Conservation (phyloP, 2,888 invertebrate species). For the Acleris laterana region DNA sequence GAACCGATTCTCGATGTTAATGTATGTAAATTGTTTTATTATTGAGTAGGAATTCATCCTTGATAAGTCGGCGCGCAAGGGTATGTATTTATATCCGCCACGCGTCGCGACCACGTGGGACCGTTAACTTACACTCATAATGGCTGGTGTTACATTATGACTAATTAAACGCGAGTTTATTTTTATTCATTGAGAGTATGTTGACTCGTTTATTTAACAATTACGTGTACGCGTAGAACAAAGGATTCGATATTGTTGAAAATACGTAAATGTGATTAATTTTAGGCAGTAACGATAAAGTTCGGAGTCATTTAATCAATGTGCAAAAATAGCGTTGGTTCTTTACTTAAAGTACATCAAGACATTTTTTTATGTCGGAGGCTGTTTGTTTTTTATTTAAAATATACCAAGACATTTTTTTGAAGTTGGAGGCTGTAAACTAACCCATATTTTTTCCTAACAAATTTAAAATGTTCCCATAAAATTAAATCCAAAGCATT, state of each 20-base stretch:
- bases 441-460: too few species aligned
- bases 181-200: not conserved
- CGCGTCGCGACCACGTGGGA: constrained; percentile 23
- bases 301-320: too few species aligned
- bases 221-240: not conserved
- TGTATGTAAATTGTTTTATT: constrained; percentile 37
- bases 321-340: not conserved
- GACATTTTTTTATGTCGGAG: too few species aligned
- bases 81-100: constrained; percentile 29
- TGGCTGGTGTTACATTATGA: constrained; percentile 2
- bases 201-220: not conserved
- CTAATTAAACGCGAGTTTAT: constrained; percentile 4
- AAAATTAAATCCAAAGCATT: too few species aligned
- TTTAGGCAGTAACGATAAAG: too few species aligned
- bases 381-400: too few species aligned
- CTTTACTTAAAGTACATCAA: too few species aligned
- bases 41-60: constrained; percentile 37
- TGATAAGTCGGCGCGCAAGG: constrained; percentile 24
- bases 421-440: too few species aligned
- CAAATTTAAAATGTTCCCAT: too few species aligned
- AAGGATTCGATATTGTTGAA: not conserved
- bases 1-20: constrained; percentile 19
- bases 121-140: constrained; percentile 13
- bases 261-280: too few species aligned
- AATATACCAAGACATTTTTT: too few species aligned